A percentile compares a stretch with the other conserved stretches of the same genome.
Conservation (phyloP, 2,888 invertebrate genomes). For the Orgyia antiqua region DNA sequence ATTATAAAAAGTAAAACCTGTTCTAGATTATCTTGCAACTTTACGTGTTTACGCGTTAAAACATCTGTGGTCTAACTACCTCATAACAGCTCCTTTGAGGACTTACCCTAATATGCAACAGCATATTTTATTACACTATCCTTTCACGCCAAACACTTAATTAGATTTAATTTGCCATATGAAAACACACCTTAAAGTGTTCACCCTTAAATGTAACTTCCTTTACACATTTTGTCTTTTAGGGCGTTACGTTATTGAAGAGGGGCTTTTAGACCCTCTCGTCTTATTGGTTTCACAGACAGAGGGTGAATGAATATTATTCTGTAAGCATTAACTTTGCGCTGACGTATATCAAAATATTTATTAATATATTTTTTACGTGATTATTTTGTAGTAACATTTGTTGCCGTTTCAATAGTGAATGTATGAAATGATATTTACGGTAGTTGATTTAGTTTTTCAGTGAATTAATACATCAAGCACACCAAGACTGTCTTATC, state of each 20-base stretch:
- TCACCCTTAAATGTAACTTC: slow-evolving; percentile 27
- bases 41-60: too few species aligned
- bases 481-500: too few species aligned
- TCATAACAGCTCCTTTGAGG: slow-evolving; percentile 34
- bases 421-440: too few species aligned
- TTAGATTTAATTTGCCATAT: slow-evolving; percentile 22
- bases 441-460: too few species aligned
- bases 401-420: too few species aligned
- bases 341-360: slow-evolving; percentile 37
- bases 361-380: too few species aligned
- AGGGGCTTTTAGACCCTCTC: slow-evolving; percentile 55
- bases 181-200: slow-evolving; percentile 16
- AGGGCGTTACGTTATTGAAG: slow-evolving; percentile 52
- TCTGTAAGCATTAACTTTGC: slow-evolving; percentile 55
- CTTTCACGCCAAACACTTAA: slow-evolving; percentile 47
- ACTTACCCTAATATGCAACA: slow-evolving; percentile 34
- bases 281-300: slow-evolving; percentile 70
- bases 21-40: too few species aligned
- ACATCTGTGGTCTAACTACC: slow-evolving; percentile 25
- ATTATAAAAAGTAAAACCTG: too few species aligned
- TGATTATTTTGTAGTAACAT: too few species aligned
- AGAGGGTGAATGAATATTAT: slow-evolving; percentile 59
- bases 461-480: too few species aligned
- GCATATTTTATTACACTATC: slow-evolving; percentile 40
- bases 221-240: slow-evolving; percentile 26